Percentiles rank a stretch among this genome's conserved stretches.
These are phyloP conservation scores for Diachasma alloeum DNA, from an alignment of 1,140 invertebrate species.

Conservation along the genomic window DNA sequence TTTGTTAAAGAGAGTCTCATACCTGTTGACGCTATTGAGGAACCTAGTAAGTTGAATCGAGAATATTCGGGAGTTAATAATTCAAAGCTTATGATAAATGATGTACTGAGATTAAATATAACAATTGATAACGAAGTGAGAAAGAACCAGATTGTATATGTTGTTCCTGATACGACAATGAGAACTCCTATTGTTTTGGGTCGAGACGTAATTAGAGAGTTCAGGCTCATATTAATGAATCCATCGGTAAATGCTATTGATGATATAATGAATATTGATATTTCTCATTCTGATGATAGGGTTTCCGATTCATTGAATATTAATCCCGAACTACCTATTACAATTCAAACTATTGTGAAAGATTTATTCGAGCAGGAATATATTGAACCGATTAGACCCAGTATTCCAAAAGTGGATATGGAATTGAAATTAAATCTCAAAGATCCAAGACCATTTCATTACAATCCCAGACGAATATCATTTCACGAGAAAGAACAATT, in stretches of 20 bases:
- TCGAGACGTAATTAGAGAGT: background rate
- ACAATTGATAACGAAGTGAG: background rate
- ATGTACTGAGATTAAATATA: background rate
- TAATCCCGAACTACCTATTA: background rate
- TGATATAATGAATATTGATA: constrained; percentile 24
- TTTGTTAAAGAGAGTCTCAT: background rate
- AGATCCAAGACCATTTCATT: too few species aligned
- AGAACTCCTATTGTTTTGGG: background rate
- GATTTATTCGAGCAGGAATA: too few species aligned
- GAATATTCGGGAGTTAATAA: background rate
- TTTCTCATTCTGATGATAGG: background rate
- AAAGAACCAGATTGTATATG: background rate
- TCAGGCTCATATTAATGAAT: background rate
- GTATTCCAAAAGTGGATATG: too few species aligned
- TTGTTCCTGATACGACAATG: background rate
- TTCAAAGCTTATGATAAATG: background rate
- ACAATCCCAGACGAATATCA: constrained; percentile 25
- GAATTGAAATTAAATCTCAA: too few species aligned
- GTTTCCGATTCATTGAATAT: constrained; percentile 8
- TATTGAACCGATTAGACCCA: too few species aligned
- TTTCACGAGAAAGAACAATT: constrained; percentile 26
- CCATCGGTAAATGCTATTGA: background rate
- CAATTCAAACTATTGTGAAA: background rate
- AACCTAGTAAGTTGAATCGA: too few species aligned
- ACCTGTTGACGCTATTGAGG: too few species aligned